Conservation (phyloP, 2,113 vertebrate genomes). For the human (Homo sapiens) region DNA sequence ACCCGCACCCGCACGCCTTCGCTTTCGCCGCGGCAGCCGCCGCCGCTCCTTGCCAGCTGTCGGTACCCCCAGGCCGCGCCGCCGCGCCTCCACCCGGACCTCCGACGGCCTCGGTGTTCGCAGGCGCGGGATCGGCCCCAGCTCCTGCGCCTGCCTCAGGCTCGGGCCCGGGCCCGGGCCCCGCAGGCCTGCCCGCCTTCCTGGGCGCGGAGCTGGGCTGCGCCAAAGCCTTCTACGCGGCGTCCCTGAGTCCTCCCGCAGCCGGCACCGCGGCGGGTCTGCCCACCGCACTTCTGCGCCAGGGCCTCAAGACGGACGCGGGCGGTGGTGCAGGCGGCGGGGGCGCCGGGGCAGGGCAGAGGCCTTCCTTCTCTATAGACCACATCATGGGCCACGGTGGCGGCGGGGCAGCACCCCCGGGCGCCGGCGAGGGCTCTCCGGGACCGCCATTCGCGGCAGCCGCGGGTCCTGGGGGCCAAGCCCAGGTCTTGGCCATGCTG, state of each 20-base stretch:
- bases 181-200: conserved; percentile 91
- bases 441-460: conserved; percentile 87
- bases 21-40: conserved; percentile 90
- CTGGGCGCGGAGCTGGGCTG: conserved; percentile 90
- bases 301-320: conserved; percentile 92
- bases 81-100: conserved; percentile 83
- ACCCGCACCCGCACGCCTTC: conserved; percentile 83
- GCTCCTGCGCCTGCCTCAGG: conserved; percentile 88
- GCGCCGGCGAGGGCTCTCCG: conserved; percentile 80
- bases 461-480: conserved; percentile 88
- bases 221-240: conserved; percentile 86
- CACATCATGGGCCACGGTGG: conserved; percentile 91
- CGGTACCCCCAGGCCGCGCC: conserved; percentile 86
- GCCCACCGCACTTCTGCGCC: conserved; percentile 87
- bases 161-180: conserved; percentile 84
- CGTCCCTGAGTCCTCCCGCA: conserved; percentile 84
- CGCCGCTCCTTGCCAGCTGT: conserved; percentile 87
- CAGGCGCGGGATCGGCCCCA: conserved; percentile 81
- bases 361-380: conserved; percentile 98
- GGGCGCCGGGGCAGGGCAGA: conserved; percentile 79
- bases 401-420: conserved; percentile 79
- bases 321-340: conserved; percentile 78
- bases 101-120: conserved; percentile 81
- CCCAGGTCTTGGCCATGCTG: conserved; percentile 95
- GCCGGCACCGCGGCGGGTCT: conserved; percentile 73